Base-by-base conservation (phyloP, 2,113 vertebrate species). In the Accipiter cooperii region DNA sequence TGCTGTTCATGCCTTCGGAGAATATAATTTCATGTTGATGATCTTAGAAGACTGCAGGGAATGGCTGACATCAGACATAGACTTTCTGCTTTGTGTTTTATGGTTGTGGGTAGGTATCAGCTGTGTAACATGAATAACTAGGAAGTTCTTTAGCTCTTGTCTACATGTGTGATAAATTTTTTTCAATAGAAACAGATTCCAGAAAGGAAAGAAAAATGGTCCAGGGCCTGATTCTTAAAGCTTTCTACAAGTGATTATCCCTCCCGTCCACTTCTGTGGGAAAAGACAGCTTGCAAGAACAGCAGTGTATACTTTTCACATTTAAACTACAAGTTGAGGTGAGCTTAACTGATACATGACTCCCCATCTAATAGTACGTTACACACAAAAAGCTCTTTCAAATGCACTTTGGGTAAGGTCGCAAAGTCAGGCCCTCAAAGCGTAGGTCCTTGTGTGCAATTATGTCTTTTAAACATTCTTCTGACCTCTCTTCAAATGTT, bases 181-280 rank as follows among this genome's bases (percentile, higher is more conserved):
- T 76, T n/a, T 29, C 1, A 49, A 13, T 13, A 66, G 36, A 42
- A 82, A 31, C 5, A 82, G 22, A 31, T 82, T 93, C 8, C 57
- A 65, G 22, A 63, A 78, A 84, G 22, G 34, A 61, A 82, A 71
- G 17, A 36, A 12, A 79, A 46, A 71, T 71, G 40, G 33, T 81
- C 7, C 42, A 55, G 51, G 51, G 20, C 26, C 38, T 64, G 33
- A 58, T 80, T 92, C 25, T 85, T 70, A 57, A 64, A 75, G n/a
- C 14, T 51, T 87, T 89, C 36, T 83, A 15, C 9, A 49, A 63
- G 11, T 63, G 12, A 15, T 15, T 70, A 29, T 11, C 24, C 16
- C 4, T 12, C 24, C 6, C 0, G 0, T 40, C 42, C 5, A 10
- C 10, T 57, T 57, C 6, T 13, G 2, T 44, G 82, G 47, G 68